These are phyloP conservation scores for Gryllus longicercus DNA, from an alignment of 2,888 invertebrate species.

Conservation along the genomic window DNA sequence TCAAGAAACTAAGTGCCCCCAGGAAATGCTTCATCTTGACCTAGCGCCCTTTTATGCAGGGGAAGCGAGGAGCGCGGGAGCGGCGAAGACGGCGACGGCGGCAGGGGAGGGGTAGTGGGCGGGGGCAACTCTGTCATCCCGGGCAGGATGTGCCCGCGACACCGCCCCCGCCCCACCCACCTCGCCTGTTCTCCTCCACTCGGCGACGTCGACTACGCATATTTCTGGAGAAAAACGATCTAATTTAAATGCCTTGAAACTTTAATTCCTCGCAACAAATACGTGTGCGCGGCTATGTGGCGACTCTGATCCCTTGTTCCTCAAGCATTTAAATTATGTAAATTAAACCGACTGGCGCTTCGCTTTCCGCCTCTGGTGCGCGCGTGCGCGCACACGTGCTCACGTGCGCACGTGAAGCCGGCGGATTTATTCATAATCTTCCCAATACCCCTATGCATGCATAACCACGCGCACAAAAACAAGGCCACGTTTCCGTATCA, in stretches of 20 bases:
- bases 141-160: neutral
- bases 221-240: neutral
- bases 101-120: neutral
- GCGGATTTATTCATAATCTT: conserved; percentile 17
- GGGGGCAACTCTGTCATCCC: neutral
- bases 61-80: neutral
- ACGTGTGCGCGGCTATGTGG: conserved; percentile 2
- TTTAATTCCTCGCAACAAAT: conserved; percentile 10
- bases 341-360: conserved; percentile 1
- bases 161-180: neutral
- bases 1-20: conserved; percentile 17
- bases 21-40: conserved; percentile 17
- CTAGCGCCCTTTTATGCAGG: conserved; percentile 17
- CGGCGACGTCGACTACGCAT: neutral
- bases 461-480: conserved; percentile 9
- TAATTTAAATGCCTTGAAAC: conserved; percentile 17
- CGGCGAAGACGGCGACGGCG: neutral
- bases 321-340: conserved; percentile 9
- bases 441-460: conserved; percentile 17
- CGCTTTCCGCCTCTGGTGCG: conserved; percentile 1
- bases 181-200: neutral
- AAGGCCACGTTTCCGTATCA: neutral
- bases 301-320: conserved; percentile 17
- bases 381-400: neutral
- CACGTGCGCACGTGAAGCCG: conserved; percentile 1